phyloP scores from a whole-genome alignment of 2,888 invertebrate species.

The Leuctra nigra region DNA sequence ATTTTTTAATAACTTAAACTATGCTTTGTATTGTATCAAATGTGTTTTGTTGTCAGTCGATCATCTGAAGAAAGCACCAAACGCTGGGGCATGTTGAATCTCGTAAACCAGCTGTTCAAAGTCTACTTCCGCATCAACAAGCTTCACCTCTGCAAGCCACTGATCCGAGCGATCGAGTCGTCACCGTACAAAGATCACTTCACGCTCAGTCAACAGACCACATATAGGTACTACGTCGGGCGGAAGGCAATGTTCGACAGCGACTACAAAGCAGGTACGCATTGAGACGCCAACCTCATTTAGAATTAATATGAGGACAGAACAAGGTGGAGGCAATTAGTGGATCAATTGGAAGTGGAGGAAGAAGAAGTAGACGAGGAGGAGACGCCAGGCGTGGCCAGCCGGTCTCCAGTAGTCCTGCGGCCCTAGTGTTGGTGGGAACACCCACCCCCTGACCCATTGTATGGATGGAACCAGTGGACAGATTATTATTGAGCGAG shows the following conservation, averaged over 20 bases:
- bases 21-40: neutral
- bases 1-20: neutral
- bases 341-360: no score
- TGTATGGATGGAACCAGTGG: no score
- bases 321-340: no score
- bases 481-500: no score
- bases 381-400: no score
- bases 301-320: no score
- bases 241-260: conserved; percentile 98
- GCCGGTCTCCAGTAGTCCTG: no score
- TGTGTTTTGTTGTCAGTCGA: conserved; percentile 44
- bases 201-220: conserved; percentile 87
- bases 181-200: conserved; percentile 85
- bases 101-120: conserved; percentile 96
- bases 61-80: conserved; percentile 89
- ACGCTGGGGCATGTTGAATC: conserved; percentile 89
- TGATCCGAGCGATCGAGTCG: conserved; percentile 94
- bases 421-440: no score
- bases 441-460: no score
- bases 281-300: no score
- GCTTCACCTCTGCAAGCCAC: conserved; percentile 82
- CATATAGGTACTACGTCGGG: conserved; percentile 95
- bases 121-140: conserved; percentile 93
- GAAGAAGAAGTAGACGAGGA: no score
- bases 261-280: conserved; percentile 80